These are phyloP conservation scores for Tribolium freemani DNA, from an alignment of 2,888 invertebrate species.

Conservation along the genomic window DNA sequence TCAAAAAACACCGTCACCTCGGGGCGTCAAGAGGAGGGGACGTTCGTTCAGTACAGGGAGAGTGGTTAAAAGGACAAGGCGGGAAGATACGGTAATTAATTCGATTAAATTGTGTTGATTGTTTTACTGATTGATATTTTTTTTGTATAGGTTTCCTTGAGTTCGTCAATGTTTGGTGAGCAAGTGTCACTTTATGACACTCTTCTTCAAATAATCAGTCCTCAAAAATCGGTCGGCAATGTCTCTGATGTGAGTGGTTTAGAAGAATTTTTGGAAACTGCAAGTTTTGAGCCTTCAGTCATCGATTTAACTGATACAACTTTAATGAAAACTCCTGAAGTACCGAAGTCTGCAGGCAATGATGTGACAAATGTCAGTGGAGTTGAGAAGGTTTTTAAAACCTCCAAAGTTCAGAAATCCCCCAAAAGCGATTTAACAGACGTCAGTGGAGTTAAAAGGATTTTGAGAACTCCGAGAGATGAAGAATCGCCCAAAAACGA, in stretches of 20 bases:
- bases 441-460: slow-evolving; percentile 45
- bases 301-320: not conserved
- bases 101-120: not conserved
- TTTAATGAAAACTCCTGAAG: not conserved
- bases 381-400: too few species aligned
- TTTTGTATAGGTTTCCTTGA: not conserved
- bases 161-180: not conserved
- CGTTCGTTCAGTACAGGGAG: not conserved
- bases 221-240: slow-evolving; percentile 47
- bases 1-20: not conserved
- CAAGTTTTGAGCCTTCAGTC: slow-evolving; percentile 2
- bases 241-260: slow-evolving; percentile 44
- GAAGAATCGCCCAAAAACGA: slow-evolving; percentile 34
- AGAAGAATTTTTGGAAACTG: slow-evolving; percentile 45
- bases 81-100: not conserved
- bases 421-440: slow-evolving; percentile 43
- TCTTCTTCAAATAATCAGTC: slow-evolving; percentile 48
- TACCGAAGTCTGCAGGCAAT: not conserved
- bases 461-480: slow-evolving; percentile 47
- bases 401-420: too few species aligned
- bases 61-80: not conserved
- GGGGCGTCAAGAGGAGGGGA: slow-evolving; percentile 6
- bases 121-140: not conserved
- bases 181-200: slow-evolving; percentile 46
- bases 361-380: too few species aligned